Base-by-base conservation (phyloP, 1,140 invertebrate genomes). In the Drosophila hydei region DNA sequence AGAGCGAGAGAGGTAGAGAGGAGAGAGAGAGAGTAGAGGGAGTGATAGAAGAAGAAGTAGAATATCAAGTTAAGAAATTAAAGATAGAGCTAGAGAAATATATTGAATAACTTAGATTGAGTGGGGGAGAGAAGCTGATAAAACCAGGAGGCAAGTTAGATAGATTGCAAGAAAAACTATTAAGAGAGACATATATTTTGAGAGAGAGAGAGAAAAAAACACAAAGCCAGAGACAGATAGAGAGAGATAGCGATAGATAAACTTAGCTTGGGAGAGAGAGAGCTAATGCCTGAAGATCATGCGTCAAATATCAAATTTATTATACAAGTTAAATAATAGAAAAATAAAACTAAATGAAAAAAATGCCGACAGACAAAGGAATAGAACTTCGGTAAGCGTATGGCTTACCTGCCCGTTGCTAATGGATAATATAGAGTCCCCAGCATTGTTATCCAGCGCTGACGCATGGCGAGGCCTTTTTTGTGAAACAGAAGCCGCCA, bases 401-500 rank as follows among this genome's bases (percentile, higher is more conserved):
- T 30, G 4, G 14, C 23, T 16, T 25, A 50, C 21, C 23, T 16
- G 23, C 4, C 5, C 21, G 7, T 5, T 8, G 23, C 9, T 30
- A 27, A 30, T 11, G n/a, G 48, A 30, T 30, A 12, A 12, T 4
- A n/a, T 5, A 51, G 25, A 30, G 12, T 16, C 3, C n/a, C 8
- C 25, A 25, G 19, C 12, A 47, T 47, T 47, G 11, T 47, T 38
- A 27, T 56, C 21, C 19, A 40, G 3, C 38, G 16, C 38, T 56
- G 54, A 56, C 54, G 54, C 54, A 56, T 56, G 11, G 23, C 14
- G 7, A 6, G 21, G 19, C 21, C 42, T 42, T 55, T 11, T 23
- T 23, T 3, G 30, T 25, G 21, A 23, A 54, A 38, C 47, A 48
- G 19, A 55, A 42, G 51, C 51, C 33, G 33, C 51, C 51, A 40